Percentiles rank a stretch among this genome's conserved stretches.
Conservation (phyloP, 2,888 invertebrate species). For the Amitus sp. region DNA sequence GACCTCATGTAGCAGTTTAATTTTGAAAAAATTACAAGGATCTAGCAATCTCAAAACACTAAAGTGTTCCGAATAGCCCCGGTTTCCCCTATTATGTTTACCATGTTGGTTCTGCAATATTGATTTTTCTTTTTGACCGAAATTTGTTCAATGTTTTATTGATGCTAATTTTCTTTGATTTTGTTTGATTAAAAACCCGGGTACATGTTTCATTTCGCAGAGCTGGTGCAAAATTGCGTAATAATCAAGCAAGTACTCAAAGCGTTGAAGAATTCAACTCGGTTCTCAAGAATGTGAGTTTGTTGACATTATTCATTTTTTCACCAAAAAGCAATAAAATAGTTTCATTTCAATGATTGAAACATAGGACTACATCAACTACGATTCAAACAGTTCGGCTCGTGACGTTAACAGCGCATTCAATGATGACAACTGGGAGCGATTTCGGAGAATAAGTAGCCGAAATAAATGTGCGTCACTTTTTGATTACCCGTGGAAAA, state of each 20-base stretch:
- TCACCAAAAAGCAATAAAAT: background rate
- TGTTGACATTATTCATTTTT: no score
- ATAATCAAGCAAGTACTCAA: constrained; percentile 8
- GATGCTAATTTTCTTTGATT: no score
- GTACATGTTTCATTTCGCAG: no score
- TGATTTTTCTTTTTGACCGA: no score
- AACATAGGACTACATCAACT: constrained; percentile 14
- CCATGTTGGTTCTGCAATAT: no score
- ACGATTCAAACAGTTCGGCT: constrained; percentile 42
- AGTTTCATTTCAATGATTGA: background rate
- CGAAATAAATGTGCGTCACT: constrained; percentile 16
- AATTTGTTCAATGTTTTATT: no score
- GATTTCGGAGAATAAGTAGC: constrained; percentile 42
- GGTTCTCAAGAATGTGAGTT: constrained; percentile 40
- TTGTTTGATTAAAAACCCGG: no score
- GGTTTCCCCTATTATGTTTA: no score
- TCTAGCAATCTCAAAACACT: no score
- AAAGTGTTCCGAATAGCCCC: no score
- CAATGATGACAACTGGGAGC: constrained; percentile 49
- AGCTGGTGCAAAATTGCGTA: background rate
- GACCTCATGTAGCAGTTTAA: no score
- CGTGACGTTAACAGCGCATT: constrained; percentile 46
- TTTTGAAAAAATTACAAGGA: background rate
- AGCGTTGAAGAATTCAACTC: constrained; percentile 48
- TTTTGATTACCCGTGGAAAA: no score